Base-by-base conservation (phyloP, 2,797 vertebrate genomes). In the Myiothlypis coronata region DNA sequence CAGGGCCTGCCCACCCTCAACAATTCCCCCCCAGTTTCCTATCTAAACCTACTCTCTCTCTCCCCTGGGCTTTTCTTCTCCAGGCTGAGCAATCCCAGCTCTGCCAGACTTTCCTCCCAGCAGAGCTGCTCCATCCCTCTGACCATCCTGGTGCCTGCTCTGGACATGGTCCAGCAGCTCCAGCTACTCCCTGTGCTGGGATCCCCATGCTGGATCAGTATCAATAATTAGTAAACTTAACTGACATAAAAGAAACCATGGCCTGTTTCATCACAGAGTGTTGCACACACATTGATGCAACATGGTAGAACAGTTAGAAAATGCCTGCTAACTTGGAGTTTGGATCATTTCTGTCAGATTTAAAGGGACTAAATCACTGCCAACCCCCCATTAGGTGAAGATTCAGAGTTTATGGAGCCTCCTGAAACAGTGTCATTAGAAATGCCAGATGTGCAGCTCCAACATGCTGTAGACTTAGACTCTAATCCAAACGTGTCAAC, bases 401-500 rank as follows among this genome's bases (percentile, higher is more conserved):
- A 65, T 7, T 68, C 46, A 14, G 50, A 70, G 13, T 59, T 87
- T 56, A 76, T 69, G 47, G 44, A 68, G 23, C 18, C 5, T 12
- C 17, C 39, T 49, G 55, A 72, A 89, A 35, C 19, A 27, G 28
- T 46, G 35, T 47, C 43, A 79, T 92, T 79, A 87, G 53, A 85
- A 89, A 85, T 65, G 26, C 59, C 49, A 63, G 27, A 63, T 90
- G 46, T 82, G 46, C 37, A 35, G 39, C 65, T 94, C 69, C 59
- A 78, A 47, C 32, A 28, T 22, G 30, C 53, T 90, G 35, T 34
- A 74, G 68, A 60, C 11, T 90, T 43, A 71, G 6, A 13, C 35
- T 87, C 39, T 79, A 67, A 89, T 85, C 43, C 86, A 90, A 90
- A 82, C 37, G 35, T 32, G 52, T 71, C 89, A 91, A 60, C 64